Conservation (phyloP, 2,113 vertebrate species). For the Ibidorhyncha struthersii region DNA sequence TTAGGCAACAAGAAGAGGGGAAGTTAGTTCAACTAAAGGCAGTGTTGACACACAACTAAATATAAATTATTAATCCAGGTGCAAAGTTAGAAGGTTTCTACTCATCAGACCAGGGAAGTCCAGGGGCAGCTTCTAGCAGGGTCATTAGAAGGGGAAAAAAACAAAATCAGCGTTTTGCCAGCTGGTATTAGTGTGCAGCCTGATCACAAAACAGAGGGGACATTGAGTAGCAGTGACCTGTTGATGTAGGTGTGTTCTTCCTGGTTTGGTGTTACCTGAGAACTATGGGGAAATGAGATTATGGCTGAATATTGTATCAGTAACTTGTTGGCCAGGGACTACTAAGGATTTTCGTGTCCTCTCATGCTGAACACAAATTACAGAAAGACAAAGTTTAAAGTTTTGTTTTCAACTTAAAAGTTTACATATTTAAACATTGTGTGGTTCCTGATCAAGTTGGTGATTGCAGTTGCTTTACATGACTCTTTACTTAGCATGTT, state of each 20-base stretch:
- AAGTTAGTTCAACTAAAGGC: not conserved
- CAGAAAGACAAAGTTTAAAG: not conserved
- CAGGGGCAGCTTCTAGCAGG: not conserved
- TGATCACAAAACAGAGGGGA: not conserved
- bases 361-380: not conserved
- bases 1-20: not conserved
- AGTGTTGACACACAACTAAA: no score
- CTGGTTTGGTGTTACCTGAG: fast-evolving
- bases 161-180: fast-evolving
- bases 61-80: not conserved
- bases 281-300: not conserved
- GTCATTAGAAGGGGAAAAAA: not conserved
- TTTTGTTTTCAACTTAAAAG: not conserved
- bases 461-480: not conserved
- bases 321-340: not conserved
- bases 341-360: not conserved
- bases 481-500: not conserved
- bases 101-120: not conserved
- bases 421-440: no score
- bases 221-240: not conserved
- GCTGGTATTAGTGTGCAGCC: not conserved
- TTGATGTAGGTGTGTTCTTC: not conserved
- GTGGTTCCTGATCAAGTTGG: not conserved
- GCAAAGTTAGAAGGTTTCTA: not conserved
- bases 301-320: not conserved